Percentiles rank a stretch among this genome's conserved stretches.
These are phyloP conservation scores for Corydoras sp. DNA, from an alignment of 2,113 vertebrate species.

Conservation along the genomic window DNA sequence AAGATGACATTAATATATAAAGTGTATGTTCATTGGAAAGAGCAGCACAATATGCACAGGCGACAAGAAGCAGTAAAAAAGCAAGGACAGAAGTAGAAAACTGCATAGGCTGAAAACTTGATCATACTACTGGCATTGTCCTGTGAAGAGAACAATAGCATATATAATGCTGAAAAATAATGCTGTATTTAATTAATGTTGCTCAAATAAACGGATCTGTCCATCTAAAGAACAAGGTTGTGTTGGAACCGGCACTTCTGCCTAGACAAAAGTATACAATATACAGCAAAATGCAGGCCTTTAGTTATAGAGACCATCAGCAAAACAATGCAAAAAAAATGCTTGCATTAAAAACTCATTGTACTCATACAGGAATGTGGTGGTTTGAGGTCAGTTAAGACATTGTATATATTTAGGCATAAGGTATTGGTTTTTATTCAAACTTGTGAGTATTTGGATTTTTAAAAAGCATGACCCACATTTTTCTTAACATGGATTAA, in stretches of 20 bases:
- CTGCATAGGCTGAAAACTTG: conserved; percentile 37
- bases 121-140: too few species aligned
- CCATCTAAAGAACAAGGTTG: too few species aligned
- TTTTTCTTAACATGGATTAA: neutral
- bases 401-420: too few species aligned
- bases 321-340: neutral
- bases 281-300: neutral
- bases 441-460: too few species aligned
- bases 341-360: too few species aligned
- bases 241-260: neutral
- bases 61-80: conserved; percentile 14
- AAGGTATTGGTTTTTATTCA: too few species aligned
- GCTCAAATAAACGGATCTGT: too few species aligned
- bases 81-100: conserved; percentile 9
- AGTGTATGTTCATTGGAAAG: conserved; percentile 37
- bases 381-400: too few species aligned
- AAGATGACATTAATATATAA: conserved; percentile 37
- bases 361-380: too few species aligned
- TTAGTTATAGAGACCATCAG: neutral
- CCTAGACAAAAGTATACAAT: neutral
- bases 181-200: too few species aligned
- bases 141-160: too few species aligned
- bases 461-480: neutral
- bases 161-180: too few species aligned
- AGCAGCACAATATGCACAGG: conserved; percentile 29